Evolutionary conservation across 2,113 vertebrate genomes (phyloP), one percentile per base, ranked within the genome.

Genomic region (Cochlearius cochlearius): DNA sequence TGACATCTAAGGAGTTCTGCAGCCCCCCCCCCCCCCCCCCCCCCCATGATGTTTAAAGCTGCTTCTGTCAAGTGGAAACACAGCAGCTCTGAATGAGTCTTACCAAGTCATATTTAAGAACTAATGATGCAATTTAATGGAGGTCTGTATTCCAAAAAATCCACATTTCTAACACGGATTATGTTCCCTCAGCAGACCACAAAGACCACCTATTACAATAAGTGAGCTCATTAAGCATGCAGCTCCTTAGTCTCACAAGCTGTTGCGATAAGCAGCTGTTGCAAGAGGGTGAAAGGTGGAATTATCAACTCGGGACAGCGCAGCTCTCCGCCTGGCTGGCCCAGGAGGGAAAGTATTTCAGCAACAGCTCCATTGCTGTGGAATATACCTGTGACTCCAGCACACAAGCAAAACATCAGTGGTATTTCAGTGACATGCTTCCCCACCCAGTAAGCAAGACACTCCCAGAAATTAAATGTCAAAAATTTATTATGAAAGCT

Each of bases 251-350:
- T 97, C 97, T 95, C 77, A 95, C 98, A 98, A 98, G 97, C 98
- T 98, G 98, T 97, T 98, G 68, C 21, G 55, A 97, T 96, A 98
- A 97, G 98, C 98, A 99, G 98, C 98, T 99, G 98, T 97, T 97
- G 78, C 91, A 95, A 71, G 85, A 97, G 69, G 60, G 96, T 97
- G 79, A 97, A 97, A 98, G 97, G 97, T 97, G 97, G 97, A 86
- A 84, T 96, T 96, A 97, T 95, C 94, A 55, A 85, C 62, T 94
- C 78, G 82, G 82, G 95, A 97, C 90, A 95, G 96, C 94, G 87
- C 71, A 85, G 82, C 93, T 94, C 87, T 91, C 17, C 55, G 58
- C 66, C 88, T 34, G 90, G 72, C 36, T 49, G 49, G 63, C n/a
- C n/a, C 68, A 52, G 47, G 8, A 64, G 56, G 85, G 56, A 87